A percentile compares a stretch with the other conserved stretches of the same genome.
Evolutionary conservation across 1,140 invertebrate genomes (phyloP).

Genomic region (Diploscapter pachys): DNA sequence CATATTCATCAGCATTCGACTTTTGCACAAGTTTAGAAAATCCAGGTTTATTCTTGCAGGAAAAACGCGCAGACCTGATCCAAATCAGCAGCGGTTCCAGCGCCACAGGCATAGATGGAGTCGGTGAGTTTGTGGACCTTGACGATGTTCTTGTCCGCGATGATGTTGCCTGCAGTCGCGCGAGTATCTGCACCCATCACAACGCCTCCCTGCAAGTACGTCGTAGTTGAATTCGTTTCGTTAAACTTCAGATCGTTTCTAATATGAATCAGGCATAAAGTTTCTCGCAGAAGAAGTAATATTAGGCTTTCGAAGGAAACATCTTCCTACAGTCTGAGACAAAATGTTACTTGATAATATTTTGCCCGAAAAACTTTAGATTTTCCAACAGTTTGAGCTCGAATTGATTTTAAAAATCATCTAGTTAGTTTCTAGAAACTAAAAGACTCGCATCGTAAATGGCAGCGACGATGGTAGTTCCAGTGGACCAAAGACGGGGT

Average conservation of each 20-base stretch:
- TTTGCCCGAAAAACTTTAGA: too few species aligned
- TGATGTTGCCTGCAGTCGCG: slow-evolving; percentile 86
- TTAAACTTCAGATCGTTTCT: too few species aligned
- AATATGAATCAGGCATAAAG: too few species aligned
- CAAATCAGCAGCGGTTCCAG: slow-evolving; percentile 96
- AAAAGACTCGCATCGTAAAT: slow-evolving; percentile 69
- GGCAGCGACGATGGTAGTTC: slow-evolving; percentile 92
- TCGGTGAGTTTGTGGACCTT: slow-evolving; percentile 92
- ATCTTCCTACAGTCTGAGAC: neutral
- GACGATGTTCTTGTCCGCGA: slow-evolving; percentile 92
- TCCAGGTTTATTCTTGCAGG: too few species aligned
- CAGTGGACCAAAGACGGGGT: slow-evolving; percentile 86
- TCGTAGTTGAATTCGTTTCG: too few species aligned
- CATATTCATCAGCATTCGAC: too few species aligned
- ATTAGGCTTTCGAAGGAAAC: too few species aligned
- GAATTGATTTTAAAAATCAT: too few species aligned
- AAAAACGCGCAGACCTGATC: slow-evolving; percentile 67
- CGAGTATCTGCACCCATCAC: slow-evolving; percentile 94
- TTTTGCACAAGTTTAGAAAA: too few species aligned
- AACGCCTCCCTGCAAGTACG: slow-evolving; percentile 74
- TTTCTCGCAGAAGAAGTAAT: too few species aligned
- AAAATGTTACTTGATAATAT: neutral
- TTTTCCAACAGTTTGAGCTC: too few species aligned
- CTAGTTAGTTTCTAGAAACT: too few species aligned
- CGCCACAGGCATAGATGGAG: slow-evolving; percentile 89